Evolutionary conservation across 2,113 vertebrate genomes (phyloP), one percentile per base, ranked within the genome.

Genomic region (Phyllopteryx taeniolatus): DNA sequence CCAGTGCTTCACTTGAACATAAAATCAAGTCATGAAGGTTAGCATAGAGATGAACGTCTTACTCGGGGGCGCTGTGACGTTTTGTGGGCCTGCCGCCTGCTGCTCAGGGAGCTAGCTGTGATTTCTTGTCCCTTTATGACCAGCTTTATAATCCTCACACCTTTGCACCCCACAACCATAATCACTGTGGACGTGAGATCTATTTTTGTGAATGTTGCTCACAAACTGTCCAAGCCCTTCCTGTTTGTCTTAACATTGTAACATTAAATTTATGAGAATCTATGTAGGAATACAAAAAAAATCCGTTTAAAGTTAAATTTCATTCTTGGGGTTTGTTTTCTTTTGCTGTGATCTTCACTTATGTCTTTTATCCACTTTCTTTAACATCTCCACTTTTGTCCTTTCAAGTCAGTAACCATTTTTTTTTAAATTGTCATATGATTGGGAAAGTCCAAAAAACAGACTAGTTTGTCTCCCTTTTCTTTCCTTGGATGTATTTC

Each of bases 391-490:
- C 85, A 88, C 79, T 61, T 85, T 90, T 88, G 92, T 95, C 90
- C 91, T 88, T 93, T 93, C 93, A 94, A 93, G 93, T 92, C 92
- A 87, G 93, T 94, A 91, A 92, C 89, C 91, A 89, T 94, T 17
- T 54, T 93, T 93, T 94, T 77, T 83, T 84, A 92, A 88, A 87
- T 81, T 93, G 87, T 91, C 90, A 87, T 91, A 92, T 91, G 84
- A 76, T 74, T 81, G 73, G 90, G 85, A 85, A 88, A 86, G 83
- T 88, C 84, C 86, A 84, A 90, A 86, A 75, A 39, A 78, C 74
- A 74, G 6, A 67, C 67, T 76, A 64, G 54, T 80, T 84, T 85
- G 83, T 84, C 79, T 81, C 75, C 78, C 72, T 82, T 84, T 42
- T 79, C 75, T 85, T 82, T 81, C 78, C 70, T 79, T 83, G 47